These are phyloP conservation scores for Lanius collurio DNA, from an alignment of 2,113 vertebrate species.

Conservation along the genomic window DNA sequence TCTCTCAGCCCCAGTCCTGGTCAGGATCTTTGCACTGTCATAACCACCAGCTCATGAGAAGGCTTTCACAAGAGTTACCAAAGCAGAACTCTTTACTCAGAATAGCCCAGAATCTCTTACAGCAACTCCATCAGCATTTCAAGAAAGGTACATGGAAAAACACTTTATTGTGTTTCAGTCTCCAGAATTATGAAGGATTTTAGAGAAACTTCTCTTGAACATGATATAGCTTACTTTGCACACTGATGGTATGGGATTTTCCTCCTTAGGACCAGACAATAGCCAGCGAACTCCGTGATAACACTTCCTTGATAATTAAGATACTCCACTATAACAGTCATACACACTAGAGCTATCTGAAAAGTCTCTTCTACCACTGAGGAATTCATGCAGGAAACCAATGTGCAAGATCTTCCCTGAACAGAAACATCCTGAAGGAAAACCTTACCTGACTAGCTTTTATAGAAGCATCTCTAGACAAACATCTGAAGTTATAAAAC, in stretches of 20 bases:
- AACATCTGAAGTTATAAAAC: conserved; percentile 20
- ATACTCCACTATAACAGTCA: background rate
- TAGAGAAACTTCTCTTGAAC: background rate
- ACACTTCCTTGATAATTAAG: background rate
- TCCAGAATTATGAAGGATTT: background rate
- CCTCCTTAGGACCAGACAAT: background rate
- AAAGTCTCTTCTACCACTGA: background rate
- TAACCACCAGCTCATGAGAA: conserved; percentile 73
- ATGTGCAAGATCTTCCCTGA: background rate
- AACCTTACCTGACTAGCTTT: background rate
- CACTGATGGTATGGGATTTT: background rate
- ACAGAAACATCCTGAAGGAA: background rate
- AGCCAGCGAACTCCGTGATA: background rate
- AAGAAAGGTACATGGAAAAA: background rate
- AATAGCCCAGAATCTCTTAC: conserved; percentile 60
- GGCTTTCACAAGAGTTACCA: conserved; percentile 64
- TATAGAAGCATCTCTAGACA: background rate
- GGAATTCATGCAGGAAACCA: background rate
- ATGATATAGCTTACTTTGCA: background rate
- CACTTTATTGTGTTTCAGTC: background rate
- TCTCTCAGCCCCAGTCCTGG: conserved; percentile 49
- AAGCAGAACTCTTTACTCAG: conserved; percentile 67
- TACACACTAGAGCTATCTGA: background rate
- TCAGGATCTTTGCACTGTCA: conserved; percentile 50
- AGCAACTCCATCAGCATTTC: conserved; percentile 44